Base-by-base conservation (phyloP, 2,113 vertebrate genomes). In the Calypte anna region DNA sequence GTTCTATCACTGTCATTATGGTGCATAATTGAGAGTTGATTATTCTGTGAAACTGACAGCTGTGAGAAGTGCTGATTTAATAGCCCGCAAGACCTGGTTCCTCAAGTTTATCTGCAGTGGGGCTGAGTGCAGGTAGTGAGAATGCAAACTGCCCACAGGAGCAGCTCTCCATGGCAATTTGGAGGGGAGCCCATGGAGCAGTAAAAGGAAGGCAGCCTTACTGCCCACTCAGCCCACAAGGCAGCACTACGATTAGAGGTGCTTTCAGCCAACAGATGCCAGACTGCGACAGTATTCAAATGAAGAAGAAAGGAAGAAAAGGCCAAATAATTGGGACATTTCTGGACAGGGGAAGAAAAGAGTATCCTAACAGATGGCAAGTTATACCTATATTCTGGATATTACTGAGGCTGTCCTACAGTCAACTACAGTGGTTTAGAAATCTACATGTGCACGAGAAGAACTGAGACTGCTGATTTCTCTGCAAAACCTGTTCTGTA, bases 401-500 rank as follows among this genome's bases (percentile, higher is more conserved):
- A 61, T 55, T 74, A 25, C 23, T 46, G 18, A 68, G 24, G 9
- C 48, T 87, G 10, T 78, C 44, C 88, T 87, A 23, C 1, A 74
- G 40, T 44, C 40, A 79, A 70, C 17, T 7, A 18, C 70, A 62
- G 46, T 27, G 7, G 21, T 73, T 92, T 87, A 70, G 31, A 83
- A 86, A 76, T 40, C 85, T 16, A 0, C 20, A 81, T 72, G 70
- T 24, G 22, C 17, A 62, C 1, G 4, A 69, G 36, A 14, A 87
- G 54, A 82, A 36, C 25, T 78, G 58, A 43, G 36, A 67, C 54
- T 82, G 28, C 57, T 86, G 72, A 59, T 90, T 48, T 28, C n/a
- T 87, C 89, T 92, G 81, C 28, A 84, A 88, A 94, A 92, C 89
- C 88, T 90, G 78, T 93, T 96, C 50, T 86, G 33, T 79, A 62